Conservation (phyloP, 2,113 vertebrate species). For the Corythornis vintsioides region DNA sequence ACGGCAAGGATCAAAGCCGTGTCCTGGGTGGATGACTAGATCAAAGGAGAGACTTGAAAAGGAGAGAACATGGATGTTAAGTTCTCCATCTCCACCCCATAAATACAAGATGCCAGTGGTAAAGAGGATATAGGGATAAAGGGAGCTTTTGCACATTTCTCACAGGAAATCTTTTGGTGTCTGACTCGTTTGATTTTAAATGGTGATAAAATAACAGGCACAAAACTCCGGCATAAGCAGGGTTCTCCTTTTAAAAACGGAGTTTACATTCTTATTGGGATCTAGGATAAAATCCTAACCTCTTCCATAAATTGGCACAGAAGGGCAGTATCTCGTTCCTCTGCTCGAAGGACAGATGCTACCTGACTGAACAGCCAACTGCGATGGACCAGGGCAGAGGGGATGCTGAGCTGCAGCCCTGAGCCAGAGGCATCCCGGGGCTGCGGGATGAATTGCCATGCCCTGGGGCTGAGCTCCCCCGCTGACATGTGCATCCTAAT, state of each 20-base stretch:
- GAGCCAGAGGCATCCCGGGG: background rate
- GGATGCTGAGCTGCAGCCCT: background rate
- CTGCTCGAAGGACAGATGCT: conserved; percentile 28
- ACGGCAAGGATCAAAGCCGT: conserved; percentile 60
- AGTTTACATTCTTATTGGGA: conserved; percentile 23
- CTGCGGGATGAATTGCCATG: background rate
- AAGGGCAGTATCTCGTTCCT: background rate
- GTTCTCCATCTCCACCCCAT: conserved; percentile 35
- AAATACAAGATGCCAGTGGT: conserved; percentile 51
- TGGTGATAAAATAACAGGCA: conserved; percentile 51
- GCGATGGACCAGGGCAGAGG: background rate
- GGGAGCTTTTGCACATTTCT: conserved; percentile 36
- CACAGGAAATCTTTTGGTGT: conserved; percentile 47
- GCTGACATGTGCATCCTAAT: conserved; percentile 45
- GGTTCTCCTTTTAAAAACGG: background rate
- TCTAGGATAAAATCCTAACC: conserved; percentile 40
- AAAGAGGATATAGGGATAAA: conserved; percentile 50
- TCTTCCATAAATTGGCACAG: conserved; percentile 12
- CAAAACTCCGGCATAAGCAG: conserved; percentile 23
- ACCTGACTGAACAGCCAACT: conserved; percentile 17
- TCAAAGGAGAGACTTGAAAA: conserved; percentile 64
- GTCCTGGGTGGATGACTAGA: conserved; percentile 50
- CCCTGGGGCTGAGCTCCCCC: conserved; percentile 36
- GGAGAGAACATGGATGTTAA: conserved; percentile 61
- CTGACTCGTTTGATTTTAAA: conserved; percentile 57